Percentiles rank a stretch among this genome's conserved stretches.
Evolutionary conservation across 2,888 invertebrate genomes (phyloP).

Genomic region (Drosophila quasianomalipes): DNA sequence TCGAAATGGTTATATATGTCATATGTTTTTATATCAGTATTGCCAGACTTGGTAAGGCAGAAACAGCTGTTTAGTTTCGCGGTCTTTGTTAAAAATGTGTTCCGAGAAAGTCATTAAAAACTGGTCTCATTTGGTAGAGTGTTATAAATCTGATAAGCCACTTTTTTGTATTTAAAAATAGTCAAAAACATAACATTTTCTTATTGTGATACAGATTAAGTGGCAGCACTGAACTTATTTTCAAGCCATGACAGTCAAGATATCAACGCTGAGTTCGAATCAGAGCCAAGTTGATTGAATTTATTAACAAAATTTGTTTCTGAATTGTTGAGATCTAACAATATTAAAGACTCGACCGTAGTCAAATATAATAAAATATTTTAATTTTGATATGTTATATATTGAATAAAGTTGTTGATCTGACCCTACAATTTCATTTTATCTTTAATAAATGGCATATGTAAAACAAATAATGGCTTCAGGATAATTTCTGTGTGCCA

Average conservation of each 20-base stretch:
- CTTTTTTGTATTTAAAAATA: neutral
- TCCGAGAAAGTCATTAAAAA: neutral
- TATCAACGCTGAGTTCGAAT: neutral
- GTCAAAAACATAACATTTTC: neutral
- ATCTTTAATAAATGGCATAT: neutral
- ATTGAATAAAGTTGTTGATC: neutral
- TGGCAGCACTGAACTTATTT: neutral
- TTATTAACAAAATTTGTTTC: neutral
- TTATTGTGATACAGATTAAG: neutral
- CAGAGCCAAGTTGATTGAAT: neutral
- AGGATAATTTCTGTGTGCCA: neutral
- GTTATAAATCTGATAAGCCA: neutral
- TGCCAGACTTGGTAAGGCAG: neutral
- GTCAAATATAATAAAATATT: neutral
- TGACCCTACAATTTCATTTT: neutral
- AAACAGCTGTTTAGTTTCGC: neutral
- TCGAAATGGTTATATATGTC: neutral
- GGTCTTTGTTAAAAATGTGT: neutral
- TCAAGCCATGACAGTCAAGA: neutral
- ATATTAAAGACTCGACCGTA: neutral
- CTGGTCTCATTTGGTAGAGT: neutral
- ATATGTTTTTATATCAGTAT: neutral
- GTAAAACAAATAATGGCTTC: neutral
- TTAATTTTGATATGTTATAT: neutral
- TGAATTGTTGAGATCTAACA: neutral